These are phyloP conservation scores for Galeopterus variegatus DNA, from an alignment of 2,113 vertebrate species.

Conservation along the genomic window DNA sequence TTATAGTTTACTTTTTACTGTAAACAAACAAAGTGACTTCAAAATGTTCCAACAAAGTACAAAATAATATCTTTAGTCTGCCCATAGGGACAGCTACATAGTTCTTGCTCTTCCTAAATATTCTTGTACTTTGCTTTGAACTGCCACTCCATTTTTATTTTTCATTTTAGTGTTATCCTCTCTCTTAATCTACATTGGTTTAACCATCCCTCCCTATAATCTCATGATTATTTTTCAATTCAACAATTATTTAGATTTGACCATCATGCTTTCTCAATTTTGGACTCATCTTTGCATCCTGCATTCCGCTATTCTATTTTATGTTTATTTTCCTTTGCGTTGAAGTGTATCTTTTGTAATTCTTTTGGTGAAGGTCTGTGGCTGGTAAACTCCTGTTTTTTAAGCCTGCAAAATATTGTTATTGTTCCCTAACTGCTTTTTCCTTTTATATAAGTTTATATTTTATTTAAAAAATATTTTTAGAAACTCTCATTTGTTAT, in stretches of 20 bases:
- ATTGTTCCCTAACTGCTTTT: not conserved
- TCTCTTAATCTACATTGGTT: not conserved
- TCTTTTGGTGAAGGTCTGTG: not conserved
- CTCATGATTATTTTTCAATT: constrained; percentile 3
- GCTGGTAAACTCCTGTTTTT: not conserved
- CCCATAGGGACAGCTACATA: too few species aligned
- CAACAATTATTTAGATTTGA: constrained; percentile 1
- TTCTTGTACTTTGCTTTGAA: not conserved
- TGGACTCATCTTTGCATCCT: not conserved
- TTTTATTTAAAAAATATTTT: too few species aligned
- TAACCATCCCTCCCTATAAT: not conserved
- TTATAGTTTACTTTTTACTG: not conserved
- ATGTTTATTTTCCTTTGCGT: not conserved
- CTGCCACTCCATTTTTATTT: not conserved
- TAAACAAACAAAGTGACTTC: not conserved
- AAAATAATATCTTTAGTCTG: not conserved
- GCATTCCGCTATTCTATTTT: not conserved
- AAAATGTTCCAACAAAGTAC: not conserved
- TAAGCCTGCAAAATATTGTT: not conserved
- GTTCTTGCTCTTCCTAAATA: not conserved
- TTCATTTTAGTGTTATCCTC: not conserved
- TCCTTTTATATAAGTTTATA: too few species aligned
- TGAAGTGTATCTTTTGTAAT: not conserved
- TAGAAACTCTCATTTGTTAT: too few species aligned
- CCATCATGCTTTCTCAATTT: not conserved